Conservation (phyloP, 2,797 vertebrate genomes). For the Falco berigora region DNA sequence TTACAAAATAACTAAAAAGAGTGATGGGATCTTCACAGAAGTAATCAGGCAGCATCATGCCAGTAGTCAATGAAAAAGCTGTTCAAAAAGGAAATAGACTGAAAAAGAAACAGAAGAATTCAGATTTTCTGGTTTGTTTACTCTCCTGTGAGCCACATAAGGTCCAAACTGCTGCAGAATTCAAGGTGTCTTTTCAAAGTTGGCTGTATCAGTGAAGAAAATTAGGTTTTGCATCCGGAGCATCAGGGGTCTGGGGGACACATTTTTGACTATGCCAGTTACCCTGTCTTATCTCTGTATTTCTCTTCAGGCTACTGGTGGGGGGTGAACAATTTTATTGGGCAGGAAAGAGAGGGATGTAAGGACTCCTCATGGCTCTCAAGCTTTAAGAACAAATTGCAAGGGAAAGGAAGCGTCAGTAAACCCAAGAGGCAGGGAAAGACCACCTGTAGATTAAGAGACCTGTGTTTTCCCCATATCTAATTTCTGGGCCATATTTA, state of each 20-base stretch:
- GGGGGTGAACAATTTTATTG: neutral
- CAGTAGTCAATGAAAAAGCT: neutral
- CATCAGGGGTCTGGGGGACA: neutral
- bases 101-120: neutral
- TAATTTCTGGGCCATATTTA: neutral
- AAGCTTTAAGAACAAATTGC: neutral
- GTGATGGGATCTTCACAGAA: neutral
- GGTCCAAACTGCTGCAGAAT: neutral
- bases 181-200: neutral
- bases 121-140: neutral
- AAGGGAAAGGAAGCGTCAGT: neutral
- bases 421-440: neutral
- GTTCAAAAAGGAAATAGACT: neutral
- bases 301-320: neutral
- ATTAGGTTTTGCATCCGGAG: neutral
- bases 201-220: neutral
- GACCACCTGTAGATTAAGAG: neutral
- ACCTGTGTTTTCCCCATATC: neutral
- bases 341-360: neutral
- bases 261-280: accelerated
- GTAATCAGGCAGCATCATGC: neutral
- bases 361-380: neutral
- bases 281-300: neutral
- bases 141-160: neutral
- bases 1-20: neutral